Evolutionary conservation across 1,140 invertebrate species (phyloP).

Genomic region (Sitodiplosis mosellana): DNA sequence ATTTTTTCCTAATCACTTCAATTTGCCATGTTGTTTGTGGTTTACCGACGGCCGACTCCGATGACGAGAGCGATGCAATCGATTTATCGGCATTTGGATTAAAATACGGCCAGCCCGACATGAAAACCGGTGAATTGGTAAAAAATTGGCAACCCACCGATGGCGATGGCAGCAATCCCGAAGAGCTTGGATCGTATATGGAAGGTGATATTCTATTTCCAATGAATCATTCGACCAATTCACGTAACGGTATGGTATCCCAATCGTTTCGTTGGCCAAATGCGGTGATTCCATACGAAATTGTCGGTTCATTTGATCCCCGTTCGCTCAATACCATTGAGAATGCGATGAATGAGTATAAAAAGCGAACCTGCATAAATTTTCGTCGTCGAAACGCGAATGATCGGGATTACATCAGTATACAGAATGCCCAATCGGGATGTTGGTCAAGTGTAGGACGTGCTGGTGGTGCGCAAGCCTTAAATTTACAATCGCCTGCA

Average conservation of each 20-base stretch:
- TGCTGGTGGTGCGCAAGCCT: slow-evolving; percentile 37
- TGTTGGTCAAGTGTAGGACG: slow-evolving; percentile 66
- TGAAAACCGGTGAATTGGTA: neutral
- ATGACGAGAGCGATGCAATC: neutral
- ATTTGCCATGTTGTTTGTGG: too few species aligned
- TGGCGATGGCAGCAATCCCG: neutral
- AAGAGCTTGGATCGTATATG: neutral
- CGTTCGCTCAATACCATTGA: slow-evolving; percentile 27
- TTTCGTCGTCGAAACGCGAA: slow-evolving; percentile 36
- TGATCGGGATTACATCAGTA: slow-evolving; percentile 46
- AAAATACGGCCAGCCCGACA: neutral
- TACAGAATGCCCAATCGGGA: slow-evolving; percentile 43
- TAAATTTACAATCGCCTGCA: slow-evolving; percentile 47
- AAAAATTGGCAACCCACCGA: neutral
- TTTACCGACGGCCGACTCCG: too few species aligned
- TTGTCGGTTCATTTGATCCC: slow-evolving; percentile 35
- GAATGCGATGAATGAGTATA: slow-evolving; percentile 44
- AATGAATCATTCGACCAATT: neutral
- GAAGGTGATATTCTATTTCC: neutral
- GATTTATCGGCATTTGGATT: neutral
- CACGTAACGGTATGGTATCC: slow-evolving; percentile 40
- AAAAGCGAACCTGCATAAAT: slow-evolving; percentile 48
- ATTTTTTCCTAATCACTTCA: too few species aligned
- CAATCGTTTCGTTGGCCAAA: slow-evolving; percentile 38
- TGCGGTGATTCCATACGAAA: slow-evolving; percentile 48